Base-by-base conservation (phyloP, 2,888 invertebrate species). In the Parnassius glacialis region DNA sequence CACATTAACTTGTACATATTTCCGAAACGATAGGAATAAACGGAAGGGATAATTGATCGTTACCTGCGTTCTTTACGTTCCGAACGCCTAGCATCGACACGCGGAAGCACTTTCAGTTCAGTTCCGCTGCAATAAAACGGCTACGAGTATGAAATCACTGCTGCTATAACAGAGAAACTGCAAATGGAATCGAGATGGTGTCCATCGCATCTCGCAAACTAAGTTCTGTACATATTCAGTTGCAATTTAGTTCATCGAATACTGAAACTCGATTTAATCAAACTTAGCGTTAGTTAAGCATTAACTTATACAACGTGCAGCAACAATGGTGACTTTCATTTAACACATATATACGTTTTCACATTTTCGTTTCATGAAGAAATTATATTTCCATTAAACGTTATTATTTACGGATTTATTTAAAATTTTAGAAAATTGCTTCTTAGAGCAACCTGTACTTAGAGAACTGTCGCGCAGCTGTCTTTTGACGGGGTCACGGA, bases 181-280 rank as follows among this genome's bases (percentile, higher is more conserved):
- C 84, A 84, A 87, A 86, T 85, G 81, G 81, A 85, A 85, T 78
- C 71, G 81, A 79, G 74, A 81, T 76, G 74, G 78, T 71, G 73
- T 74, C 68, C 71, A 68, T 71, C 67, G 69, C 68, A 65, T 65
- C 64, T 61, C 57, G 60, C 66, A 65, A 68, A 70, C 64, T 57
- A 63, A 64, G 52, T 59, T 59, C 13, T 57, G 42, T 41, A 50
- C 20, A 51, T 12, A 59, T n/a, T 50, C 55, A 13, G 12, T 25
- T 51, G 59, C 45, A 59, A 52, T 59, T 50, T 52, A 44, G 57
- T 12, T 16, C 20, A 47, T 13, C 61, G 61, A 34, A 55, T 41
- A 62, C 16, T 56, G 48, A 25, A 52, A 42, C 25, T 12, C 1
- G 12, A 45, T 45, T 44, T 43, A 2, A 12, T 12, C 10, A 20